Evolutionary conservation across 2,113 vertebrate genomes (phyloP).

Genomic region (Eretmodus cyanostictus): DNA sequence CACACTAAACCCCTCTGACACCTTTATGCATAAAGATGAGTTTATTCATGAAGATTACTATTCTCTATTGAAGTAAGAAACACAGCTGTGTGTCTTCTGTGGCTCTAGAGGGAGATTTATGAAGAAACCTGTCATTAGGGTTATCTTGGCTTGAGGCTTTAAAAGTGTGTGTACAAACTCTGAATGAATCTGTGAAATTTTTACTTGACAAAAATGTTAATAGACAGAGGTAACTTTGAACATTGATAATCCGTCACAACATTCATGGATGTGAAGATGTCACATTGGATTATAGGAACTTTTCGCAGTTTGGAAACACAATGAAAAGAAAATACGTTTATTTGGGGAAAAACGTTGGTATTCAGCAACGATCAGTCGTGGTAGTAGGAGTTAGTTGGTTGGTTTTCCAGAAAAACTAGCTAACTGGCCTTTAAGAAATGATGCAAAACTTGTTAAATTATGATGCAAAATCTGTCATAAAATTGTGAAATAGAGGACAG

Average conservation of each 20-base stretch:
- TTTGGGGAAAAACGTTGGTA: background rate
- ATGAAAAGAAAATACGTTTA: accelerated
- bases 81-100: background rate
- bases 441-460: background rate
- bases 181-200: background rate
- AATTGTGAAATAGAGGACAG: accelerated
- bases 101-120: background rate
- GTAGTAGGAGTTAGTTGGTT: background rate
- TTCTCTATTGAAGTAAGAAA: background rate
- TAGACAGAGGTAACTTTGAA: background rate
- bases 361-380: background rate
- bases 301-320: background rate
- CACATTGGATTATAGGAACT: background rate
- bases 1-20: background rate
- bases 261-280: background rate
- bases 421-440: background rate
- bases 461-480: background rate
- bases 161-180: background rate
- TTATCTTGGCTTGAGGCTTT: background rate
- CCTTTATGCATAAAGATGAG: background rate
- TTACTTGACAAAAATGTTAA: background rate
- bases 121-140: background rate
- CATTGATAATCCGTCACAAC: background rate
- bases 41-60: background rate
- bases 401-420: background rate